Evolutionary conservation across 1,140 invertebrate genomes (phyloP).

Genomic region (Cheumatopsyche charites): DNA sequence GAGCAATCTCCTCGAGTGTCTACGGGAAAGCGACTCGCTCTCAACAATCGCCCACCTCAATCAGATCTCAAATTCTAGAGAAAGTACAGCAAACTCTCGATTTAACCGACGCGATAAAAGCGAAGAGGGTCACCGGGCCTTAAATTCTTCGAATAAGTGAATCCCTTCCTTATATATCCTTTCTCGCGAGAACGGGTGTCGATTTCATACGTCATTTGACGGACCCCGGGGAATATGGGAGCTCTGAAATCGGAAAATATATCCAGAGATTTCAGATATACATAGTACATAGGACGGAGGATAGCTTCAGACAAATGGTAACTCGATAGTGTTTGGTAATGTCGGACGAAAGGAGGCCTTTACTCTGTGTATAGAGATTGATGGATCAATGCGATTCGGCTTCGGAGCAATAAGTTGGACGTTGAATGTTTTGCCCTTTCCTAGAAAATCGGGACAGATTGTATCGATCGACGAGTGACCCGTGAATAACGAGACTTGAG

Average conservation of each 20-base stretch:
- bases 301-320: conserved; percentile 21
- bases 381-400: conserved; percentile 41
- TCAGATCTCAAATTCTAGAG: too few relatives aligned
- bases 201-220: conserved; percentile 9
- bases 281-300: not conserved
- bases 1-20: too few relatives aligned
- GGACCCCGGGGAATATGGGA: not conserved
- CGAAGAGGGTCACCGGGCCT: too few relatives aligned
- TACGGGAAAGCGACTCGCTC: too few relatives aligned
- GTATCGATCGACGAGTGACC: not conserved
- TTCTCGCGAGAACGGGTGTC: not conserved
- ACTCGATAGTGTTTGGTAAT: too few relatives aligned
- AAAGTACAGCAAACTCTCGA: too few relatives aligned
- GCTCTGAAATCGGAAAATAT: conserved; percentile 13
- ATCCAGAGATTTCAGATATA: conserved; percentile 7
- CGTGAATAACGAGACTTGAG: not conserved
- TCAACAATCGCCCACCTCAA: too few relatives aligned
- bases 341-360: not conserved
- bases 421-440: conserved; percentile 33
- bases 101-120: too few relatives aligned
- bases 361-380: conserved; percentile 44
- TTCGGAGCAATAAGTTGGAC: conserved; percentile 44
- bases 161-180: too few relatives aligned
- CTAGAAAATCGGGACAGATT: not conserved
- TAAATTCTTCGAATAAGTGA: too few relatives aligned